These are phyloP conservation scores for Leucophenga maculata DNA, from an alignment of 2,888 invertebrate species.

Conservation along the genomic window DNA sequence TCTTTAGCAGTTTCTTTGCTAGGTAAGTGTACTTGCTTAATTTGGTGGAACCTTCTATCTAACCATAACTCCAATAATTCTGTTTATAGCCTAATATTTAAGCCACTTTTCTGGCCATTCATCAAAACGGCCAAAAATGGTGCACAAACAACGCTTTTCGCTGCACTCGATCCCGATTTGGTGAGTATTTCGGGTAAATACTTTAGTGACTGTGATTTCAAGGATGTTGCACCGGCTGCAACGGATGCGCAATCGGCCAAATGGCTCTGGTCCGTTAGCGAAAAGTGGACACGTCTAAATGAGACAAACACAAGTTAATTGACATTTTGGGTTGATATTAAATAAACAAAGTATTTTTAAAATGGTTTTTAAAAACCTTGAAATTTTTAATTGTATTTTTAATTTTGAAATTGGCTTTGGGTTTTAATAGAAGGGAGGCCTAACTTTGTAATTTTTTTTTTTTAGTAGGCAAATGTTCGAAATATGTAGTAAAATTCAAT, in stretches of 20 bases:
- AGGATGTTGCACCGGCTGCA: conserved; percentile 74
- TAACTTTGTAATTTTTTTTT: too few relatives aligned
- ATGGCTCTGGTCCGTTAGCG: conserved; percentile 76
- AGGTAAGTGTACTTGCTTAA: conserved; percentile 31
- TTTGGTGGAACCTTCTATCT: too few relatives aligned
- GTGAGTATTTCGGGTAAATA: conserved; percentile 60
- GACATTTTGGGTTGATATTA: too few relatives aligned
- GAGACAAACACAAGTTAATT: background rate
- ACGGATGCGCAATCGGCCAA: conserved; percentile 74
- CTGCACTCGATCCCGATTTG: conserved; percentile 65
- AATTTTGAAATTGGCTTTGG: too few relatives aligned
- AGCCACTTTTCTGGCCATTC: conserved; percentile 61
- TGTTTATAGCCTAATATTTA: conserved; percentile 32
- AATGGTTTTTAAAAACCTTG: too few relatives aligned
- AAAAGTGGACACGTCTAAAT: conserved; percentile 32
- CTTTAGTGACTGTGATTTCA: conserved; percentile 76
- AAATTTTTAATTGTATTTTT: too few relatives aligned
- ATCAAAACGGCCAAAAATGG: conserved; percentile 61
- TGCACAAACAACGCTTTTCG: conserved; percentile 66
- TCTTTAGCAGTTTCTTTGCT: conserved; percentile 73
- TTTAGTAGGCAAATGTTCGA: too few relatives aligned
- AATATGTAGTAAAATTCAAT: too few relatives aligned
- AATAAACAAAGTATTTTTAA: too few relatives aligned
- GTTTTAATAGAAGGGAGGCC: too few relatives aligned
- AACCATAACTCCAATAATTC: background rate